Base-by-base conservation (phyloP, 1,140 invertebrate species). In the Hesperophylax magnus region DNA sequence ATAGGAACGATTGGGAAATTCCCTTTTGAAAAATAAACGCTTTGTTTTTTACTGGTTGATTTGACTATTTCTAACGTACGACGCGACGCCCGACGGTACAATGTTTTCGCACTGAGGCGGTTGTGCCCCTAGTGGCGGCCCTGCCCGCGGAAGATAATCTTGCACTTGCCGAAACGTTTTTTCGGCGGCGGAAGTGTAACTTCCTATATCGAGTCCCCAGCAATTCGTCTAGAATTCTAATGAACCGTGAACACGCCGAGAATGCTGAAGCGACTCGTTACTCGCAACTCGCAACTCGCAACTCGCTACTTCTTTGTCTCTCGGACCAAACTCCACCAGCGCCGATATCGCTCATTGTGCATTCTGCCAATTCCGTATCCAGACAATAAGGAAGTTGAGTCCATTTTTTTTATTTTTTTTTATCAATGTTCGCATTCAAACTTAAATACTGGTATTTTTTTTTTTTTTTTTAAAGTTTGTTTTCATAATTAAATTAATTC, bases 111-210 rank as follows among this genome's bases (percentile, higher is more conserved):
- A 47, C 56, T 14, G 9, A 47, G 39, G 1, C 11, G 39, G 39
- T 14, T 47, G 39, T 1, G 11, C 3, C 11, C 11, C 39, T 34
- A 0, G 39, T 11, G 39, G 39, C 39, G 39, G 39, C 39, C 39
- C 39, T 47, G 39, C 11, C 11, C 39, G 39, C 39, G 39, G 39
- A 47, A 47, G 47, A 78, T 78, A 69, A 56, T 63, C 77, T 76
- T 69, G 77, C 78, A 53, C 31, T 76, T 72, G 15, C 15, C 69
- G 53, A 27, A 75, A 67, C 58, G 69, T n/a, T 63, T 27, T 83
- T 83, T 83, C 78, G 78, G 78, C 75, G 56, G 65, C 81, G 81
- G 81, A 83, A 79, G 63, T 80, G 39, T 83, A 54, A 52, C 71
- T 83, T 83, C 81, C 81, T 83, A 80, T 80, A 78, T 78, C 54